Evolutionary conservation across 2,113 vertebrate genomes (phyloP), one percentile per base, ranked within the genome.

Genomic region (Syrmaticus mikado): DNA sequence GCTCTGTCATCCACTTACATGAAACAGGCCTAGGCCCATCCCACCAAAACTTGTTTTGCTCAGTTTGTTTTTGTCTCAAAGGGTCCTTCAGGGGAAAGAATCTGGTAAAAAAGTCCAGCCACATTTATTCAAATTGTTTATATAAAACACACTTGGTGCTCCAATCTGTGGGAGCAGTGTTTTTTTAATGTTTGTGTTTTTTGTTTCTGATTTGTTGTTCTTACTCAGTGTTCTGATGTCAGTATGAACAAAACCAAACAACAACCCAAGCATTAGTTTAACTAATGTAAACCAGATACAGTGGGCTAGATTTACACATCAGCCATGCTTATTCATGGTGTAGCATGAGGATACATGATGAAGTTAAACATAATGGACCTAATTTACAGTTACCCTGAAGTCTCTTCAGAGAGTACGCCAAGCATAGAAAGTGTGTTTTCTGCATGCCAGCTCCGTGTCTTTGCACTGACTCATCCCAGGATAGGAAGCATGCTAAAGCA

Each of bases 211-310:
- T 91, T 67, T 95, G 72, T 78, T 94, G 93, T 92, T 94, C 85
- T 95, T 87, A 85, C 85, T 94, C 89, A 85, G 25, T 92, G 94
- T 95, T 95, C 94, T 68, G 65, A 86, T 91, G 82, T 48, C 83
- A 91, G 90, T 58, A 92, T 73, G 90, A 90, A 82, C 89, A 93
- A 95, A 97, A 64, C 58, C 94, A 96, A 96, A 96, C 58, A 90
- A 96, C 96, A 67, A 0, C 80, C 86, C 88, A 94, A 66, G 85
- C 73, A 90, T 70, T n/a, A 92, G 86, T 94, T 95, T 93, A 97
- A 96, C 82, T 93, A 97, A 97, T 96, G 74, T 67, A 95, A 96
- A 87, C 88, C 94, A 96, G 93, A 96, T n/a, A 94, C 89, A 91
- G 55, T 32, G 65, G 85, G 72, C 22, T 55, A 80, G 65, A 92